A percentile compares a stretch with the other conserved stretches of the same genome.
phyloP scores from a whole-genome alignment of 2,113 vertebrate genomes.

The Hippocampus comes region DNA sequence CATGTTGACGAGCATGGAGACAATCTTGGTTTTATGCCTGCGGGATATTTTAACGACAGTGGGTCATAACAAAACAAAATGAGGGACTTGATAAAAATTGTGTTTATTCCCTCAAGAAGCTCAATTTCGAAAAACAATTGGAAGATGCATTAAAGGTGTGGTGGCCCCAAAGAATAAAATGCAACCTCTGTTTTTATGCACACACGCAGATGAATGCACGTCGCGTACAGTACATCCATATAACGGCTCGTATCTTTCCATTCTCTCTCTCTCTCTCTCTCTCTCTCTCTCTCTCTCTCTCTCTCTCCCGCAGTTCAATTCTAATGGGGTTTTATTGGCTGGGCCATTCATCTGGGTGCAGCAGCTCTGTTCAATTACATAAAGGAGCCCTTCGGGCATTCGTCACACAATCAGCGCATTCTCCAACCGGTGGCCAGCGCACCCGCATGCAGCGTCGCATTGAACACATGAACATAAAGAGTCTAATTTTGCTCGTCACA shows the following conservation, averaged over 20 bases:
- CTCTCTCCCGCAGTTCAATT: slow-evolving; percentile 51
- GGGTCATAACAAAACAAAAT: not conserved
- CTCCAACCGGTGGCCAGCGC: slow-evolving; percentile 35
- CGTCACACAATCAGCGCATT: slow-evolving; percentile 55
- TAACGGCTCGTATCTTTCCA: slow-evolving; percentile 18
- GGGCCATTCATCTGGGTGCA: slow-evolving; percentile 59
- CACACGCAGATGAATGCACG: not conserved
- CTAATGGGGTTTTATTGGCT: slow-evolving; percentile 70
- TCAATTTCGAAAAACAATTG: not conserved
- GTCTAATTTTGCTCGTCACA: slow-evolving; percentile 46
- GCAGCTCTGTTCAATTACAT: slow-evolving; percentile 65
- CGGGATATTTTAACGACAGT: not conserved
- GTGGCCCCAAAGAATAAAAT: not conserved
- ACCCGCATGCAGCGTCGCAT: slow-evolving; percentile 9
- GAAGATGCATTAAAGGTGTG: not conserved
- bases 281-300: slow-evolving; percentile 7
- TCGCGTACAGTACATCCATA: slow-evolving; percentile 14
- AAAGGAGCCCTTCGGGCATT: slow-evolving; percentile 49
- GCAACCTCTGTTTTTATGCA: not conserved
- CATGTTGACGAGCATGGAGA: not conserved
- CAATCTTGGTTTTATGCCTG: not conserved
- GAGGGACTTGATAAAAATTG: not conserved
- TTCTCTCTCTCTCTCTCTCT: slow-evolving; percentile 16
- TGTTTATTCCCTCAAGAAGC: not conserved
- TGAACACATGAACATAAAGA: slow-evolving; percentile 14